Conservation (phyloP, 2,113 vertebrate species). For the Microcebus griseorufus region DNA sequence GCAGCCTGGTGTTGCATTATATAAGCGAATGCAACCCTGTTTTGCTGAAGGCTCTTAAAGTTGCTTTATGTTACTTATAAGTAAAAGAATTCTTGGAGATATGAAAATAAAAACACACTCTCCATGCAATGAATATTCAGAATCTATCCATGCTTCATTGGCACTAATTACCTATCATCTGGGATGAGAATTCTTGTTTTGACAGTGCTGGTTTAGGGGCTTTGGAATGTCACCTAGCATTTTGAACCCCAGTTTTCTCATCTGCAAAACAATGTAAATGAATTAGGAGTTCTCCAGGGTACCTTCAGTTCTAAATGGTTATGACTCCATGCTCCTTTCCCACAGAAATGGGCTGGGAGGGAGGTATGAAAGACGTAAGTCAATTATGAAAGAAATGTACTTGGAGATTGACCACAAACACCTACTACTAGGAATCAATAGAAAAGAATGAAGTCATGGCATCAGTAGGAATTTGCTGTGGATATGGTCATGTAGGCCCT, state of each 20-base stretch:
- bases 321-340: neutral
- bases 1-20: neutral
- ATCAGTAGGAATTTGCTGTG: neutral
- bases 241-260: neutral
- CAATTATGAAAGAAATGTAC: neutral
- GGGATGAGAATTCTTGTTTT: neutral
- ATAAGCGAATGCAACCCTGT: neutral
- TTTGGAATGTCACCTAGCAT: neutral
- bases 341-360: neutral
- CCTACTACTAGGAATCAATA: neutral
- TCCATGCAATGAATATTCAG: neutral
- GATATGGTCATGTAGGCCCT: neutral
- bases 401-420: neutral
- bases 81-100: constrained; percentile 25
- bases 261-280: neutral
- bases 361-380: neutral
- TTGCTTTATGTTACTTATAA: neutral
- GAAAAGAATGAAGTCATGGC: neutral
- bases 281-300: neutral
- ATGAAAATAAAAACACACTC: neutral
- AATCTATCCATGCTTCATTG: neutral
- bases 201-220: neutral
- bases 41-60: neutral
- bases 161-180: neutral
- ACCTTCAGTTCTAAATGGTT: neutral